These are phyloP conservation scores for Sinocyclocheilus anophthalmus DNA, from an alignment of 2,113 vertebrate species.

Conservation along the genomic window DNA sequence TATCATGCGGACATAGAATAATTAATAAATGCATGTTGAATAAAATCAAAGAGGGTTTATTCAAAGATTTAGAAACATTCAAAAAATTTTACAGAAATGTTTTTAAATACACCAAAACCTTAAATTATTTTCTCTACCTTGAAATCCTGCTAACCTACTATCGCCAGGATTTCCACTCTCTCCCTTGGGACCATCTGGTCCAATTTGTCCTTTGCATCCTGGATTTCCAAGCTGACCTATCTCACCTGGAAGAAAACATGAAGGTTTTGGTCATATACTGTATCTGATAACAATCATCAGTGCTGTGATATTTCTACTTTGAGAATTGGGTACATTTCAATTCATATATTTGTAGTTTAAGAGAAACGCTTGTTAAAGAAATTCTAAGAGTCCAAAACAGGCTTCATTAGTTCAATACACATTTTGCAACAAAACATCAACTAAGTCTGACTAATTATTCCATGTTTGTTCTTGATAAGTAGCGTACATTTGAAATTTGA, in stretches of 20 bases:
- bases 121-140: conserved; percentile 58
- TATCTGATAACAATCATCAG: background rate
- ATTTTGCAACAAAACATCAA: background rate
- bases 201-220: conserved; percentile 36
- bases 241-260: conserved; percentile 50
- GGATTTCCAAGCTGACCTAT: conserved; percentile 61
- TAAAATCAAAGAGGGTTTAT: background rate
- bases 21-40: background rate
- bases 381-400: background rate
- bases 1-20: background rate
- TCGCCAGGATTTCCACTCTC: conserved; percentile 63
- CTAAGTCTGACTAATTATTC: background rate
- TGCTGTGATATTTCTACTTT: background rate
- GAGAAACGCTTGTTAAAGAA: background rate
- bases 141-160: conserved; percentile 56
- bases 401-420: background rate
- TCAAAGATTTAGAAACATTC: background rate
- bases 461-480: too few relatives aligned
- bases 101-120: background rate
- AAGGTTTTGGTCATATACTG: background rate
- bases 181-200: conserved; percentile 68
- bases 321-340: background rate
- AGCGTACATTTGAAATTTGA: too few relatives aligned
- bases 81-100: background rate
- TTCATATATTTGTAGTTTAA: background rate